Evolutionary conservation across 53 echinoderm and acorn worm genomes (phyloP).

Genomic region (Mesocentrotus franciscanus): DNA sequence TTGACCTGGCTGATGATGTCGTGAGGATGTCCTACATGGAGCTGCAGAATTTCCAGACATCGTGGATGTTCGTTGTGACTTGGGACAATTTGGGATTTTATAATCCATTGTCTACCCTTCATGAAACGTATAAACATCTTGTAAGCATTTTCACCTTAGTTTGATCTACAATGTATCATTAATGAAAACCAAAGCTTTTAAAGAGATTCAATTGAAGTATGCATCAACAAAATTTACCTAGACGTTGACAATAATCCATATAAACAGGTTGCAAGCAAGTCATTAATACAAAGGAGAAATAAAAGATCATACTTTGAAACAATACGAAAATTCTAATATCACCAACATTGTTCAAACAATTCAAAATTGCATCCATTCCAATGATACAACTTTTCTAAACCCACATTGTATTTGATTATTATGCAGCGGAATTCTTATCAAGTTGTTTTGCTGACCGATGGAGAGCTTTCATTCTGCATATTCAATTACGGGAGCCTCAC

Average conservation of each 20-base stretch:
- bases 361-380: not conserved
- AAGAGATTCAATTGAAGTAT: not conserved
- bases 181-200: no score
- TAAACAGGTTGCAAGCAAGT: not conserved
- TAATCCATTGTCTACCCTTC: not conserved
- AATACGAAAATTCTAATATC: not conserved
- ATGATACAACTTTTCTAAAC: not conserved
- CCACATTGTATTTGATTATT: not conserved
- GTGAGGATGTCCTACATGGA: slow-evolving; percentile 14
- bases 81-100: not conserved
- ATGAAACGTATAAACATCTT: no score
- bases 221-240: not conserved
- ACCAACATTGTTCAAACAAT: no score
- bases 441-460: slow-evolving; percentile 70
- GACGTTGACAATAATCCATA: not conserved
- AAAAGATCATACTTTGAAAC: not conserved
- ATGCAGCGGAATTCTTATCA: slow-evolving; percentile 76
- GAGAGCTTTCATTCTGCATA: slow-evolving; percentile 58
- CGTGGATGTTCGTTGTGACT: slow-evolving; percentile 13
- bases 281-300: not conserved
- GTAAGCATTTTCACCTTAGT: not conserved
- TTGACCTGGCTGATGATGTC: not conserved
- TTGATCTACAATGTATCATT: not conserved
- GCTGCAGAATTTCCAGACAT: slow-evolving; percentile 5
- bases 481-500: slow-evolving; percentile 70